phyloP scores from a whole-genome alignment of 2,888 invertebrate species.

The Gerosis bhagava region DNA sequence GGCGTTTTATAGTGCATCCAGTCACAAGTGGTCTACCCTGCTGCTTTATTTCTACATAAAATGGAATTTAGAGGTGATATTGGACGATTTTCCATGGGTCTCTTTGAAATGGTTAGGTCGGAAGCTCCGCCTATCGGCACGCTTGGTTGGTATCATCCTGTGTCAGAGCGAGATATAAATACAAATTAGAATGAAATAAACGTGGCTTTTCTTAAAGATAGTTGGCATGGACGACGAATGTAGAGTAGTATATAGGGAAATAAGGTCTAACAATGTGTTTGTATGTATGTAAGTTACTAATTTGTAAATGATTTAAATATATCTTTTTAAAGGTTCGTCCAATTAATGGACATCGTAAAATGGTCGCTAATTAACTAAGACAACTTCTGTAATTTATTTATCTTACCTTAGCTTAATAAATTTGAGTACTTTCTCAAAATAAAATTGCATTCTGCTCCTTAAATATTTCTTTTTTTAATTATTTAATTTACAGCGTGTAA shows the following conservation, averaged over 20 bases:
- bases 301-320: constrained; percentile 70
- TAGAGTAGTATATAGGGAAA: constrained; percentile 65
- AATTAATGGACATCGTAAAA: too few species aligned
- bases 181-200: constrained; percentile 62
- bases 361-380: too few species aligned
- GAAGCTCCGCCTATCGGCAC: constrained; percentile 71
- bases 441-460: too few species aligned
- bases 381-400: too few species aligned
- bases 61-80: constrained; percentile 43
- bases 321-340: too few species aligned
- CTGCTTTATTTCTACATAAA: constrained; percentile 43
- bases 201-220: constrained; percentile 76
- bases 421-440: too few species aligned
- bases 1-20: constrained; percentile 77
- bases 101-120: constrained; percentile 45
- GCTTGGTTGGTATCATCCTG: constrained; percentile 60
- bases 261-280: constrained; percentile 63
- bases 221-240: constrained; percentile 71
- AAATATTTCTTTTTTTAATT: too few species aligned
- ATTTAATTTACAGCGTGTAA: too few species aligned
- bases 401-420: too few species aligned
- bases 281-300: constrained; percentile 76
- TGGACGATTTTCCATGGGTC: constrained; percentile 58
- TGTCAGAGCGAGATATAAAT: constrained; percentile 52
- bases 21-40: constrained; percentile 40